Conservation (phyloP, 2,888 invertebrate species). For the Lasioglossum leucozonium region DNA sequence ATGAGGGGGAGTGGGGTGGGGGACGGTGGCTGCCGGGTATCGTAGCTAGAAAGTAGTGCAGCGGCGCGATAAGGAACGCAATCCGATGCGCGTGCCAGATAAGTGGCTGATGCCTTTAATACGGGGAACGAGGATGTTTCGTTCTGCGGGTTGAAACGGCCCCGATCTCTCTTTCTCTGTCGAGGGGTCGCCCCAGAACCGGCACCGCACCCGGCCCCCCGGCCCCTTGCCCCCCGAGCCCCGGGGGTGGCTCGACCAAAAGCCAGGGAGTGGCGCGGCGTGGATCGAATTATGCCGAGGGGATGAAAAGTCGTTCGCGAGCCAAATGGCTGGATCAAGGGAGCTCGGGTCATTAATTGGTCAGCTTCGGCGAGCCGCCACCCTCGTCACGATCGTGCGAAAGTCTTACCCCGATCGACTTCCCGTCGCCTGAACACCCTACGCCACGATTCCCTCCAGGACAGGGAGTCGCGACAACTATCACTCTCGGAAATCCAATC, state of each 20-base stretch:
- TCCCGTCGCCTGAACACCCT: not conserved
- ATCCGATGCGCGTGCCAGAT: constrained; percentile 85
- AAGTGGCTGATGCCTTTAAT: constrained; percentile 83
- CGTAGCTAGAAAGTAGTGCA: constrained; percentile 83
- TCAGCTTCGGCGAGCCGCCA: constrained; percentile 52
- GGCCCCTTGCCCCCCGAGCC: too few species aligned
- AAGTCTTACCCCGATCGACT: constrained; percentile 48
- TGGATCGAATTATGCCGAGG: constrained; percentile 81
- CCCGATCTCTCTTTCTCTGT: constrained; percentile 8
- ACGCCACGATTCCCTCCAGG: not conserved
- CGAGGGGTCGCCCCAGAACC: constrained; percentile 72
- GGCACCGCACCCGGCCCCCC: too few species aligned
- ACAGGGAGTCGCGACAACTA: not conserved
- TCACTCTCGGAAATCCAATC: not conserved
- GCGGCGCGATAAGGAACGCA: constrained; percentile 83
- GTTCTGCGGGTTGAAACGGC: constrained; percentile 73
- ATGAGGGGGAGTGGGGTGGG: too few species aligned
- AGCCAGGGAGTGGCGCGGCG: constrained; percentile 62
- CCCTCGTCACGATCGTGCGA: constrained; percentile 50
- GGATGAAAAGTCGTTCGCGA: constrained; percentile 83
- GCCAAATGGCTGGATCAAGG: constrained; percentile 83
- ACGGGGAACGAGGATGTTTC: constrained; percentile 72
- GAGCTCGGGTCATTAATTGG: constrained; percentile 79
- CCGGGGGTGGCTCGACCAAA: constrained; percentile 62
- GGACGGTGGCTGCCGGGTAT: constrained; percentile 46